Evolutionary conservation across 64 coral and sea anemone genomes (phyloP).

Genomic region (Catalaphyllia jardinei): DNA sequence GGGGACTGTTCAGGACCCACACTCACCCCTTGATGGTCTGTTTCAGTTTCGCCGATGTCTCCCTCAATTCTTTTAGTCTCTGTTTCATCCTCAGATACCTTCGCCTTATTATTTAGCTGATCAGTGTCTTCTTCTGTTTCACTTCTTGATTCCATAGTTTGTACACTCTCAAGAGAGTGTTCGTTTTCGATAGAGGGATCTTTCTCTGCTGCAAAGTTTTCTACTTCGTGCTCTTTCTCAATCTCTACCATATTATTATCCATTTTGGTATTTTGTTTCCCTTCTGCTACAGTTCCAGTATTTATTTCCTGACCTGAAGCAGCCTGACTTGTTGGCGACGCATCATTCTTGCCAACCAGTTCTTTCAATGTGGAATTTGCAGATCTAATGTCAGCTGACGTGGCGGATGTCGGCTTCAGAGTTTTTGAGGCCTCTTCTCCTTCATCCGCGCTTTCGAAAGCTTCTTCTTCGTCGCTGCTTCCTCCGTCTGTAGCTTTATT

Average conservation of each 20-base stretch:
- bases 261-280: background rate
- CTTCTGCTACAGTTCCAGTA: background rate
- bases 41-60: background rate
- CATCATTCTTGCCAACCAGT: slow-evolving; percentile 15
- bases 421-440: slow-evolving; percentile 66
- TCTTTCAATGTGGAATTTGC: slow-evolving; percentile 74
- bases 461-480: slow-evolving; percentile 91
- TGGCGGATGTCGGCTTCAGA: slow-evolving; percentile 61
- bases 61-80: background rate
- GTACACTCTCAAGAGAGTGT: background rate
- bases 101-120: background rate
- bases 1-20: background rate
- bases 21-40: background rate
- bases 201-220: background rate
- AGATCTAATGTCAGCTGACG: slow-evolving; percentile 69
- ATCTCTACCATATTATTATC: background rate
- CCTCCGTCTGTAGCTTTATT: background rate
- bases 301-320: background rate
- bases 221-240: background rate
- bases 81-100: background rate
- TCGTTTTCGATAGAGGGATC: background rate
- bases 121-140: background rate
- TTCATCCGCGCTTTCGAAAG: slow-evolving; percentile 98
- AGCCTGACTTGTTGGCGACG: background rate
- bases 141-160: slow-evolving; percentile 3